phyloP scores from a whole-genome alignment of 1,140 invertebrate species.

The Microplitis mediator region DNA sequence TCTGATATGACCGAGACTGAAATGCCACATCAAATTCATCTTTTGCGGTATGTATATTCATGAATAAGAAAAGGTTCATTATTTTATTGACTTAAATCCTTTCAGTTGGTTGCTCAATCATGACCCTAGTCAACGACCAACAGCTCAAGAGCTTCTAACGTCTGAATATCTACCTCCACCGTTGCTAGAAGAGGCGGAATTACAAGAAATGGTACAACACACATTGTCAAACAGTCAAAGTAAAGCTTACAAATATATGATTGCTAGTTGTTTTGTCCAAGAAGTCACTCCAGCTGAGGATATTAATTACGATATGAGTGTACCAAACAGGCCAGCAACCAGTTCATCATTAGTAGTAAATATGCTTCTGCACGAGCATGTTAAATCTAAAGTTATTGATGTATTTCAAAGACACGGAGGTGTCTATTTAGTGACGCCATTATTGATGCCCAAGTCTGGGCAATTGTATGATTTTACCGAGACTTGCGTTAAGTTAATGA shows the following conservation, averaged over 20 bases:
- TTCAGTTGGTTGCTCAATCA: conserved; percentile 82
- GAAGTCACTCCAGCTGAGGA: conserved; percentile 71
- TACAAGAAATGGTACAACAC: conserved; percentile 78
- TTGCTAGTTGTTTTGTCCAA: conserved; percentile 73
- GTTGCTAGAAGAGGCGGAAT: conserved; percentile 77
- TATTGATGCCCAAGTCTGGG: conserved; percentile 75
- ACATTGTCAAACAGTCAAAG: conserved; percentile 80
- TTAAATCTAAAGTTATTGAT: conserved; percentile 63
- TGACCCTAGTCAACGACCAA: conserved; percentile 80
- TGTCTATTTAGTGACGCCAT: conserved; percentile 73
- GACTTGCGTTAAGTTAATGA: conserved; percentile 81
- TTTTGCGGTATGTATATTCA: conserved; percentile 53
- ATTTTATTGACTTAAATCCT: conserved; percentile 25
- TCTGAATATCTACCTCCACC: conserved; percentile 81
- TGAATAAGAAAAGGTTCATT: too few relatives aligned
- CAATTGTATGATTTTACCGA: conserved; percentile 65
- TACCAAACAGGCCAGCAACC: conserved; percentile 53
- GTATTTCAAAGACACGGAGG: conserved; percentile 82
- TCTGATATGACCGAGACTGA: conserved; percentile 64
- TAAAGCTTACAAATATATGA: conserved; percentile 80
- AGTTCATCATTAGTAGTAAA: conserved; percentile 36
- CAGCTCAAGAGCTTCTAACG: conserved; percentile 79
- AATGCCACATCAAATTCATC: conserved; percentile 55
- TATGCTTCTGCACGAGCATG: conserved; percentile 45
- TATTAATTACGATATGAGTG: conserved; percentile 76